Evolutionary conservation across 2,113 vertebrate genomes (phyloP).

Genomic region (Daboia siamensis): DNA sequence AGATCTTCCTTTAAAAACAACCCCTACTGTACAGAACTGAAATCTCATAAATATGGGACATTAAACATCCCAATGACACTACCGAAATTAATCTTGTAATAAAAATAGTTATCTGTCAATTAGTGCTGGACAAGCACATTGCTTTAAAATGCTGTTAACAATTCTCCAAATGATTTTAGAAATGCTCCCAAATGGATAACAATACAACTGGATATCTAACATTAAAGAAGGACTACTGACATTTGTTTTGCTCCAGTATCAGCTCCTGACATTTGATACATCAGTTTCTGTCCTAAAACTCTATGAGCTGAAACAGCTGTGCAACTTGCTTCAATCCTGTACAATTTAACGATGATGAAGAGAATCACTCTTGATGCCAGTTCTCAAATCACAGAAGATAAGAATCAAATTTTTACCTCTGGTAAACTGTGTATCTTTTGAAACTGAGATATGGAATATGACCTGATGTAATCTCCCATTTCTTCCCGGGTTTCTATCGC

Average conservation of each 20-base stretch:
- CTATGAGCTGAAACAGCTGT: background rate
- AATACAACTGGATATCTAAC: background rate
- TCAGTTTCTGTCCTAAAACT: background rate
- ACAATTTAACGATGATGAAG: background rate
- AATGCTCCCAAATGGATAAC: background rate
- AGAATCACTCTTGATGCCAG: background rate
- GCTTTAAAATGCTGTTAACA: background rate
- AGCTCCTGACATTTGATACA: background rate
- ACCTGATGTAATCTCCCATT: slow-evolving; percentile 93
- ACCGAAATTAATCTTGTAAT: background rate
- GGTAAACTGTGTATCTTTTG: slow-evolving; percentile 88
- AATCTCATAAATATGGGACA: background rate
- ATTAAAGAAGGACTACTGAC: background rate
- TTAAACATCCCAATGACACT: background rate
- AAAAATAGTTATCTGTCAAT: background rate
- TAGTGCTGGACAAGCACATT: background rate
- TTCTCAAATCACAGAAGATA: background rate
- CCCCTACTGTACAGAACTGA: background rate
- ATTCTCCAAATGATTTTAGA: background rate
- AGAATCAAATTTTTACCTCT: slow-evolving; percentile 75
- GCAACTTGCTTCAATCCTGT: background rate
- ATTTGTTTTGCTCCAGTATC: background rate
- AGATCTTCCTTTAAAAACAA: background rate
- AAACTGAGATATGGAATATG: slow-evolving; percentile 93
- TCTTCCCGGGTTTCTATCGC: slow-evolving; percentile 97